Percentiles rank a stretch among this genome's conserved stretches.
Evolutionary conservation across 2,888 invertebrate species (phyloP).

Genomic region (Meta bourneti): DNA sequence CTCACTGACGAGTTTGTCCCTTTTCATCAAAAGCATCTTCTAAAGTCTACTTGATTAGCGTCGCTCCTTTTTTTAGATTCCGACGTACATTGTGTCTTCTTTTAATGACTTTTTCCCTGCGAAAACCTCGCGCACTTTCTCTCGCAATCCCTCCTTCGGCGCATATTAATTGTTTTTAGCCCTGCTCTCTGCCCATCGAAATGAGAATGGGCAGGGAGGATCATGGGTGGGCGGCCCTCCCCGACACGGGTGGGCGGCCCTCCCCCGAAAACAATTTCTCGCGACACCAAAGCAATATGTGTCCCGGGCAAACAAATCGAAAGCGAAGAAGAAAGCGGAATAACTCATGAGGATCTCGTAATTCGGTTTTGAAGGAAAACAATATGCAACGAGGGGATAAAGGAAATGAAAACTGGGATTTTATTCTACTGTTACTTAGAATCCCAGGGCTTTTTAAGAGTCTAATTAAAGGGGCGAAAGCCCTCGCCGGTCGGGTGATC

Average conservation of each 20-base stretch:
- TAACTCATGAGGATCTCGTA: slow-evolving; percentile 2
- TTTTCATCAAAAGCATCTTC: neutral
- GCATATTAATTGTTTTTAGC: neutral
- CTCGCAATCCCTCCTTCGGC: neutral
- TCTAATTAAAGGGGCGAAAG: slow-evolving; percentile 30
- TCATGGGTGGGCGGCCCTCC: neutral
- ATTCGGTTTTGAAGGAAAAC: slow-evolving; percentile 27
- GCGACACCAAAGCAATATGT: slow-evolving; percentile 30
- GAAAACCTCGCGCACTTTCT: too few species aligned
- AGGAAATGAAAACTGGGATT: slow-evolving; percentile 43
- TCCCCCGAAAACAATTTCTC: slow-evolving; percentile 2
- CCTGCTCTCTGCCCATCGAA: neutral
- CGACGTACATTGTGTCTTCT: neutral
- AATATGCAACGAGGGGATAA: slow-evolving; percentile 12
- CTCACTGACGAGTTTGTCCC: neutral
- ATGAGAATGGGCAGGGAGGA: neutral
- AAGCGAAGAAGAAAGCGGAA: neutral
- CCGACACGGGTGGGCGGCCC: too few species aligned
- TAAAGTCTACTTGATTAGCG: neutral
- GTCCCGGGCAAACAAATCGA: slow-evolving; percentile 13
- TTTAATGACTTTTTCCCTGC: neutral
- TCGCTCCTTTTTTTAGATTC: neutral
- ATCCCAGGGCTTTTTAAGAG: slow-evolving; percentile 29
- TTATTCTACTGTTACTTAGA: slow-evolving; percentile 5
- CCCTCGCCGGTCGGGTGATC: neutral